Evolutionary conservation across 1,140 invertebrate species (phyloP), one percentile per base, ranked within the genome.

Genomic region (Papilio polytes): DNA sequence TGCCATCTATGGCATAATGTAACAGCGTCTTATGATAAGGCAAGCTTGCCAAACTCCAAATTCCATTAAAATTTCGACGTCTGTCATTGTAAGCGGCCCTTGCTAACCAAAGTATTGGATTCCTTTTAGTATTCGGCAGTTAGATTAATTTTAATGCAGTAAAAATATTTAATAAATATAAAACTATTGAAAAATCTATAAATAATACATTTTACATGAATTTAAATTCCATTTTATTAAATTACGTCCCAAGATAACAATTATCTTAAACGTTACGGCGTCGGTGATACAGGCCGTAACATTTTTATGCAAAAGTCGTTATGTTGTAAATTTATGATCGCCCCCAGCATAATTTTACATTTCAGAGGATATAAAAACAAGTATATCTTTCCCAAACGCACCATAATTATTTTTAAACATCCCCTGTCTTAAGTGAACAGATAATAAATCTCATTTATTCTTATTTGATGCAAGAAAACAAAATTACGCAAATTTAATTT

Each of bases 201-300:
- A 20, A 56, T n/a, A n/a, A 1, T 18, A 53, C 4, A 53, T 53
- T 70, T 70, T 15, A 70, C 13, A 31, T 2, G 9, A 70, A 31
- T 70, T 70, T 13, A 70, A 70, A 15, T 70, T 36, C 31, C 63
- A 70, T 70, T 36, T 70, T 70, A 70, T 70, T 70, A 70, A 70
- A 70, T 70, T 70, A 70, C 63, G 63, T 70, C 63, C 63, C 63
- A 70, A 70, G 63, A 70, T 70, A 63, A 63, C 59, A 63, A 63
- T 63, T 63, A 63, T 63, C 59, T 63, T 63, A 63, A 63, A 63
- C 59, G 59, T 26, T 63, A 63, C 59, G 22, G 59, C 22, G 59
- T 63, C 59, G 59, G 59, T 63, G 59, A 63, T 26, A 63, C 59
- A 22, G 10, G 20, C 59, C 59, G 20, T 63, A 63, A 63, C 20